Conservation (phyloP, 2,113 vertebrate genomes). For the Pelecanoides urinatrix region DNA sequence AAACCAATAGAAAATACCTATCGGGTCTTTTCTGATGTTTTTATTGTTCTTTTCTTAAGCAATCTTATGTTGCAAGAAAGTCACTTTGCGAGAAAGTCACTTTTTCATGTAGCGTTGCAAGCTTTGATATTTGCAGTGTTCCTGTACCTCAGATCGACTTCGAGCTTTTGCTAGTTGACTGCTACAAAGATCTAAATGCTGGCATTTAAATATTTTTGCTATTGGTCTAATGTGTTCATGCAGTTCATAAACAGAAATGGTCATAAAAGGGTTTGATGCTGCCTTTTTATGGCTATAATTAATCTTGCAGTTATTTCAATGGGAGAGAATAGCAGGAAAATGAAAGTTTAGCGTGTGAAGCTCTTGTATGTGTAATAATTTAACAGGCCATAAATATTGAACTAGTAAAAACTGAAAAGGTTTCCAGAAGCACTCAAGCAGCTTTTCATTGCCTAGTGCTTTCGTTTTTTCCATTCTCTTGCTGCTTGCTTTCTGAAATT, state of each 20-base stretch:
- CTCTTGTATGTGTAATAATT: constrained; percentile 22
- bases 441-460: not conserved
- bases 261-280: constrained; percentile 36
- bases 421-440: constrained; percentile 1
- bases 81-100: not conserved
- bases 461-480: not conserved
- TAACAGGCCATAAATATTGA: constrained; percentile 3
- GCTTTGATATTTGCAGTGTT: not conserved
- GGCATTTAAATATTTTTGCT: not conserved
- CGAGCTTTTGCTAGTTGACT: not conserved
- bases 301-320: constrained; percentile 32
- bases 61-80: not conserved
- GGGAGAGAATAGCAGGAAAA: not conserved
- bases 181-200: not conserved
- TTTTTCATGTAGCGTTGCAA: not conserved
- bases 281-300: constrained; percentile 23
- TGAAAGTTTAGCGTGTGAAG: not conserved
- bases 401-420: not conserved
- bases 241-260: constrained; percentile 17
- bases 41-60: not conserved
- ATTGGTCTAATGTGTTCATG: not conserved
- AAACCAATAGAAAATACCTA: not conserved
- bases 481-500: not conserved
- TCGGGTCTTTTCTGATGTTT: not conserved
- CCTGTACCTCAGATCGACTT: not conserved